Conservation (phyloP, 2,797 vertebrate species). For the Myotis myotis region DNA sequence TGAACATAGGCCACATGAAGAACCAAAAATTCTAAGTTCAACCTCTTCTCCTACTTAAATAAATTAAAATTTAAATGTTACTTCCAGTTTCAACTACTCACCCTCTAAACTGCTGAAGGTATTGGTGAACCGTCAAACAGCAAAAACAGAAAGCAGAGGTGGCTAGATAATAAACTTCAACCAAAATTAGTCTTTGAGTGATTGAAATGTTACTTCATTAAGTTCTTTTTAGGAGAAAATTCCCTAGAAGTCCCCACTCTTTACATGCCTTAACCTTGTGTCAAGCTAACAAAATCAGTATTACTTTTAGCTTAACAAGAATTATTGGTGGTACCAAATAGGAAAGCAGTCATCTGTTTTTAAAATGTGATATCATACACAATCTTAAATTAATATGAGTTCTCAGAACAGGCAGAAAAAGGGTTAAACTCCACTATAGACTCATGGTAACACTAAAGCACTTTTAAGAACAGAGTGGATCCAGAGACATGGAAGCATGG, state of each 20-base stretch:
- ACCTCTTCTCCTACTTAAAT: not conserved
- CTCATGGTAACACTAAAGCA: constrained; percentile 11
- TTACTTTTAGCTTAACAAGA: constrained; percentile 41
- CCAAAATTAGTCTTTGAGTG: constrained; percentile 29
- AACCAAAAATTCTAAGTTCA: not conserved
- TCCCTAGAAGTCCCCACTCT: not conserved
- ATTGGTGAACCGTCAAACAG: not conserved
- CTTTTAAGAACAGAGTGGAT: not conserved
- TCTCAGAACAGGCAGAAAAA: constrained; percentile 11
- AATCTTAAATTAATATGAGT: constrained; percentile 4
- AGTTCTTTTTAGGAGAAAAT: constrained; percentile 39
- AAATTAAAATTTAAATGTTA: constrained; percentile 8
- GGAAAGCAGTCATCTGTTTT: not conserved
- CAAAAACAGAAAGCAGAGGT: not conserved
- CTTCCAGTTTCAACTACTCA: not conserved
- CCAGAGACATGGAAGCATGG: too few relatives aligned
- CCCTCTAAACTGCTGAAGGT: not conserved
- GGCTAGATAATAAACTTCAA: not conserved
- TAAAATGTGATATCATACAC: not conserved
- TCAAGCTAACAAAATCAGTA: constrained; percentile 49
- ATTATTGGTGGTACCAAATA: not conserved
- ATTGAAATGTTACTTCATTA: constrained; percentile 25
- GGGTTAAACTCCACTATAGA: constrained; percentile 21
- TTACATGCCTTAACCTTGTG: not conserved
- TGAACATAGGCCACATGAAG: not conserved